Base-by-base conservation (phyloP, 2,888 invertebrate genomes). In the Frankliniella intonsa region DNA sequence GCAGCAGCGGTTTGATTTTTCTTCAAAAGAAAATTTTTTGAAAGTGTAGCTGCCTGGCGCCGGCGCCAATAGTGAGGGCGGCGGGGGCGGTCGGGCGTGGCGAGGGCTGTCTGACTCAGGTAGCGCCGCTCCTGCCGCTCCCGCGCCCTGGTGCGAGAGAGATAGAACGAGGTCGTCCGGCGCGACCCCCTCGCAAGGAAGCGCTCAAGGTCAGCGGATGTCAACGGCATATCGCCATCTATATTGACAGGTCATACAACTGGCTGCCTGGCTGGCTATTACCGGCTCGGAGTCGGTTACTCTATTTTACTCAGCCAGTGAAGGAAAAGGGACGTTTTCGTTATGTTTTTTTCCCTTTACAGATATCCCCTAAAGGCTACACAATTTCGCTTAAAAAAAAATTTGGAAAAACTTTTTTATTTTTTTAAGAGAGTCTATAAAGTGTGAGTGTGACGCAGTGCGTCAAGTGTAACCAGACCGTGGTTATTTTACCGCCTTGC, bases 101-200 rank as follows among this genome's bases (percentile, higher is more conserved):
- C 62, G 62, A n/a, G 62, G 62, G 62, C 62, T n/a, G 62, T 62
- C 62, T 62, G 62, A n/a, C 62, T 62, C 62, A 62, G 62, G 62
- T 62, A 62, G 38, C 62, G 62, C 62, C 12, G 62, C 62, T 10
- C 14, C 55, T 2, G 55, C 55, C 14, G 55, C 14, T 12, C 62
- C 62, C 14, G 62, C 14, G 14, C 7, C 19, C 14, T n/a, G 19
- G 19, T 17, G 62, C 62, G n/a, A n/a, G 62, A 17, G 38, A 38
- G 38, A 38, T 2, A 5, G 38, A 38, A 38, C 5, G 38, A 38
- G 38, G 38, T 38, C 62, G 62, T n/a, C n/a, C 62, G 19, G 14
- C 14, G 55, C 55, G 17, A 55, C 55, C 55, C 62, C 38, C 38
- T 38, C 3, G 62, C 62, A 11, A 17, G 62, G 14, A 62, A 62